Evolutionary conservation across 2,113 vertebrate genomes (phyloP), one percentile per base, ranked within the genome.

Genomic region (Hemicordylus capensis): DNA sequence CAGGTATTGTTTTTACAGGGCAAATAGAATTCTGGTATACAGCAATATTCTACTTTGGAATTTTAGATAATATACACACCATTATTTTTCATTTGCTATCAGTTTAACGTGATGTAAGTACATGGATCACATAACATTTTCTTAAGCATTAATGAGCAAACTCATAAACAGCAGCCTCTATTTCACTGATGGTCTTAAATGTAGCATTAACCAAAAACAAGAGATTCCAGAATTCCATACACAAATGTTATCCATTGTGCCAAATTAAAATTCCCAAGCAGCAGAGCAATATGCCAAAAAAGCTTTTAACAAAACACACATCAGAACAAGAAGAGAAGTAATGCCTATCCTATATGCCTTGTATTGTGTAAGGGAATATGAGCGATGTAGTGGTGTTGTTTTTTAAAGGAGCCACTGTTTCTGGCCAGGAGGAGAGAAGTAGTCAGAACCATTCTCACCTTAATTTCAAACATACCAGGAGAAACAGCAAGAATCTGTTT

Each of bases 131-230:
- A 87, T 48, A 76, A 19, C 4, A 1, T 84, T 81, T 19, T 54
- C 82, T 85, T 48, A 84, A 89, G 87, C 85, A 54, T 39, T 66
- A 42, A 78, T 31, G 8, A 70, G 34, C 2, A 87, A 86, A 84
- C 81, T 80, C 64, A 81, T 88, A 89, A 90, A 78, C 34, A 54
- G 7, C 37, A 83, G 11, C 28, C 44, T 85, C 12, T 1, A 78
- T 86, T 86, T 89, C 76, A 90, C 42, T 87, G 37, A 80, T 88
- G 54, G 83, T 34, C 0, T 88, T 72, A 90, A 90, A 89, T 87
- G 82, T 88, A 89, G 4, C 8, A 83, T 80, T 89, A 85, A 61
- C 69, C 86, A 44, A 88, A 92, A 88, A 70, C 15, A 91, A 76
- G 34, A 89, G 72, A 85, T 14, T 87, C 12, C 14, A 80, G 87